Evolutionary conservation across 2,113 vertebrate genomes (phyloP), one percentile per base, ranked within the genome.

Genomic region (Pungitius pungitius): DNA sequence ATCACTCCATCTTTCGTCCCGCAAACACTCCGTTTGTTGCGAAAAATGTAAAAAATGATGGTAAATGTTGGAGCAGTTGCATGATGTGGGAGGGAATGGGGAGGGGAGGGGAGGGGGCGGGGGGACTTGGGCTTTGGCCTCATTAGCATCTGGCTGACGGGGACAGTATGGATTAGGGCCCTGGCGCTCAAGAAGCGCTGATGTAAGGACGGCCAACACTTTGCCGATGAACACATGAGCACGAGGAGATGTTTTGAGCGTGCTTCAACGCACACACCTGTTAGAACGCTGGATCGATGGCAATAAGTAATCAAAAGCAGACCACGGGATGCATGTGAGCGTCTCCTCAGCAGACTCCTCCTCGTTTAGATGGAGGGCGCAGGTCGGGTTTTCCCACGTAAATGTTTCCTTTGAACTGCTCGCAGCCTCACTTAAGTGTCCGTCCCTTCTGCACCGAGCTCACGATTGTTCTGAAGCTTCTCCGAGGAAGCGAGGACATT

Each of bases 71-170:
- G 15, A 14, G 24, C 35, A 73, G 40, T 35, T 26, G 10, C 1
- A 0, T 71, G 65, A 76, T 81, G 72, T 56, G 59, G 52, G 35
- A 1, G 52, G 30, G 3, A 35, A 37, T 54, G 65, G 30, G 2
- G 30, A 30, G 30, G 30, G 30, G 30, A 5, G 30, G 5, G 30
- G 42, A 39, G 56, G 60, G 58, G 55, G 58, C 51, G 60, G 58
- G 55, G 58, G 40, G 12, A 11, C 40, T 60, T 9, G 65, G 69
- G 59, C 73, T 78, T 70, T 43, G 30, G 67, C 62, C 9, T 77
- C 62, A 85, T 88, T 90, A 85, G 80, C 80, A 86, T 90, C 86
- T 73, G 80, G 86, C 85, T 88, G 88, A 90, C 88, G 30, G 70
- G 76, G 75, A 77, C 69, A 58, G 71, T 88, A 83, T 86, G 75